These are phyloP conservation scores for Epirrhoe tristata DNA, from an alignment of 2,888 invertebrate species.

Conservation along the genomic window DNA sequence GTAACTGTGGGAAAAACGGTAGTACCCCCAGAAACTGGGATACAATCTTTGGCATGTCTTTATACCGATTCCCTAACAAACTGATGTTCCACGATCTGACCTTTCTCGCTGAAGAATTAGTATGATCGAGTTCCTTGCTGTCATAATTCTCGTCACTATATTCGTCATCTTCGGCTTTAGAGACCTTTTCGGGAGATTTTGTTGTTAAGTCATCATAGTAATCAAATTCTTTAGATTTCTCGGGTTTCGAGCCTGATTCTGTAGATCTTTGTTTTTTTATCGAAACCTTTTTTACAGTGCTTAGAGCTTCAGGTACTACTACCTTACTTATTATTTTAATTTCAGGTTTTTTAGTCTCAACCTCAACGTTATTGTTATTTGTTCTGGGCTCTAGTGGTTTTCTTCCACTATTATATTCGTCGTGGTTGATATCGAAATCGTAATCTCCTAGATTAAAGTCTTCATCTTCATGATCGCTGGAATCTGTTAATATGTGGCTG, in stretches of 20 bases:
- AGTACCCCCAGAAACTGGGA: conserved; percentile 56
- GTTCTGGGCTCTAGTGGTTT: conserved; percentile 67
- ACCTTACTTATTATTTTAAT: conserved; percentile 49
- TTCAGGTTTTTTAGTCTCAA: conserved; percentile 30
- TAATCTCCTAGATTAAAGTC: conserved; percentile 76
- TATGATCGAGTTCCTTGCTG: conserved; percentile 52
- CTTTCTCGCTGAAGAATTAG: conserved; percentile 47
- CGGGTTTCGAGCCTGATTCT: conserved; percentile 42
- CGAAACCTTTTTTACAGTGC: conserved; percentile 9
- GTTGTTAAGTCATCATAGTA: conserved; percentile 60
- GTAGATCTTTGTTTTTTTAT: conserved; percentile 48
- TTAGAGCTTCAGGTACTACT: conserved; percentile 30
- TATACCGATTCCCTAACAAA: conserved; percentile 50
- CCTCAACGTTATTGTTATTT: conserved; percentile 9
- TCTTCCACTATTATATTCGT: conserved; percentile 67
- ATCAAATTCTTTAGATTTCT: conserved; percentile 55
- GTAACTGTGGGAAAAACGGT: conserved; percentile 65
- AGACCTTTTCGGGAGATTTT: conserved; percentile 44
- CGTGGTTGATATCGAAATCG: conserved; percentile 75
- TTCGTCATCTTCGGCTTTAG: conserved; percentile 48
- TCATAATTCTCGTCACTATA: conserved; percentile 58
- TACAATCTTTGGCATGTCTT: conserved; percentile 48
- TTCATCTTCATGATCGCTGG: conserved; percentile 73
- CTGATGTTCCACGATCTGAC: conserved; percentile 58
- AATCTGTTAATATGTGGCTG: conserved; percentile 54